Evolutionary conservation across 2,113 vertebrate species (phyloP).

Genomic region (Diphyllodes magnificus): DNA sequence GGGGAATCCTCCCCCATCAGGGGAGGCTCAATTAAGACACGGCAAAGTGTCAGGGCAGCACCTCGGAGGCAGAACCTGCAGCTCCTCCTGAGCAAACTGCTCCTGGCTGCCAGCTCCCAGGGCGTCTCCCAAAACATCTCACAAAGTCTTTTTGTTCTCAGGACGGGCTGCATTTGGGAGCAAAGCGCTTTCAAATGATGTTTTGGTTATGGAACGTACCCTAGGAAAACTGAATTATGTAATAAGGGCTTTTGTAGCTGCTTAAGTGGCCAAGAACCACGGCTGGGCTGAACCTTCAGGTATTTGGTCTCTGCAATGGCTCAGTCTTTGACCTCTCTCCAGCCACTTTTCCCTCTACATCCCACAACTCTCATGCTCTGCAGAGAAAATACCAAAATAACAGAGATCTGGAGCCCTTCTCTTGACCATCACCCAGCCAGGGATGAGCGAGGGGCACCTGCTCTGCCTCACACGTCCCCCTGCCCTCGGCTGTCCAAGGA

Average conservation of each 20-base stretch:
- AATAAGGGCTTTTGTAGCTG: neutral
- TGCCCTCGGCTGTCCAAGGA: neutral
- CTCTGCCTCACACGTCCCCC: neutral
- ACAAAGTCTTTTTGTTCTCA: neutral
- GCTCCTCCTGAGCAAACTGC: neutral
- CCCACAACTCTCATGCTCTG: accelerated
- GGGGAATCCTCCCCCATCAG: too few species aligned
- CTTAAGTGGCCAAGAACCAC: neutral
- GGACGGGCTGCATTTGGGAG: neutral
- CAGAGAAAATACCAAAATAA: neutral
- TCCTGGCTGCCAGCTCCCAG: neutral
- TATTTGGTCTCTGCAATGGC: neutral
- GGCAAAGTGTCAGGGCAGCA: neutral
- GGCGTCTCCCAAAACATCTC: neutral
- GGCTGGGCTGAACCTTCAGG: neutral
- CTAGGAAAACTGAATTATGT: neutral
- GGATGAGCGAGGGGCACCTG: neutral
- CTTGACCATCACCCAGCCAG: accelerated
- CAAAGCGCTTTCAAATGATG: neutral
- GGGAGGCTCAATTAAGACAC: too few species aligned
- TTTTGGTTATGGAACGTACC: neutral
- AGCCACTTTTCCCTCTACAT: neutral
- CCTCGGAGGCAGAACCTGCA: accelerated
- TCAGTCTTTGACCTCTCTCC: neutral
- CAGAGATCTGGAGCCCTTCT: neutral